Evolutionary conservation across 2,888 invertebrate genomes (phyloP), one percentile per base, ranked within the genome.

Genomic region (Latrodectus hesperus): DNA sequence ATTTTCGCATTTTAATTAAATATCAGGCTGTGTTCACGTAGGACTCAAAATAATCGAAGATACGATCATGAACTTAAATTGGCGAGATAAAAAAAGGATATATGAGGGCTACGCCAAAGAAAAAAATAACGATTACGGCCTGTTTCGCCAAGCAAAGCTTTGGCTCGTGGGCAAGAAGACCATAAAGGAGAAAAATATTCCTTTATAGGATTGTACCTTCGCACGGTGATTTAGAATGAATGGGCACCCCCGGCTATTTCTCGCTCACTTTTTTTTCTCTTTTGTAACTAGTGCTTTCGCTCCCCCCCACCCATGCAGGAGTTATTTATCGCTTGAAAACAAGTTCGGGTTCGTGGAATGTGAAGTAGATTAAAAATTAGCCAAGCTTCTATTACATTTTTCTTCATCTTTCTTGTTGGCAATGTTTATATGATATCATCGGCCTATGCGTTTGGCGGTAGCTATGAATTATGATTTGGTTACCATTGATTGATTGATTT

Each of bases 331-430:
- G 60, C n/a, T 6, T 12, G n/a, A 60, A 60, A 60, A 60, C 60
- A 16, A 60, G 60, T 60, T 60, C n/a, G 14, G 10, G 60, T 16
- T 67, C 55, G 55, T 38, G 60, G 78, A 78, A 78, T 78, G 70
- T 38, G 53, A 67, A 17, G 38, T 55, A 74, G 51, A 67, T 78
- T 70, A 52, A 78, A 49, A 78, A 70, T 67, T n/a, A 52, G 73
- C 53, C 60, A 16, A 52, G 52, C 73, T 73, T 22, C 16, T 38
- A 52, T 73, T 11, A 52, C 49, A 6, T 16, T n/a, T 49, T 52
- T 73, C 22, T 73, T 73, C 9, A 6, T 73, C 2, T 52, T 72
- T 12, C 3, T 73, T 73, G 17, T 73, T 38, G 3, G n/a, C 14
- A 3, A n/a, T 64, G 64, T 64, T 64, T 16, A 64, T 16, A 64